These are phyloP conservation scores for Caenorhabditis sulstoni DNA, from an alignment of 2,888 invertebrate genomes.

Conservation along the genomic window DNA sequence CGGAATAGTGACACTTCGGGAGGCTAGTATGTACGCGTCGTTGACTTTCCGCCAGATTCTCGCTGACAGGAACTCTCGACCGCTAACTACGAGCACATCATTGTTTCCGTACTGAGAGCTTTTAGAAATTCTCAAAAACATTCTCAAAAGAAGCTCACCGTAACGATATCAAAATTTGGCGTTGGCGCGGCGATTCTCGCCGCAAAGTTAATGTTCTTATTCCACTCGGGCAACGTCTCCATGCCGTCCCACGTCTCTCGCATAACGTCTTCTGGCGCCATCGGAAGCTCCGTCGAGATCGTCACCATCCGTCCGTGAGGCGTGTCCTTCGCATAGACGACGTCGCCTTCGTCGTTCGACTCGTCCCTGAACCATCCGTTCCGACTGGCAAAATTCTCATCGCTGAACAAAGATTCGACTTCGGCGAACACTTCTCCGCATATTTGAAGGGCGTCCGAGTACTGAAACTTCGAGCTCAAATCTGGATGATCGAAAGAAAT, in stretches of 20 bases:
- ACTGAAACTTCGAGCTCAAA: conserved; percentile 40
- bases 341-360: conserved; percentile 62
- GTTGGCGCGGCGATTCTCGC: conserved; percentile 68
- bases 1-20: conserved; percentile 67
- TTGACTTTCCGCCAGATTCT: conserved; percentile 66
- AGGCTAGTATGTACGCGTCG: conserved; percentile 66
- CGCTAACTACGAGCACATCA: conserved; percentile 71
- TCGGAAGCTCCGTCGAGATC: conserved; percentile 61
- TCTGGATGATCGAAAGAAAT: background rate
- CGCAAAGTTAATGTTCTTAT: conserved; percentile 75
- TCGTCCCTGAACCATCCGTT: conserved; percentile 66
- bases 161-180: conserved; percentile 72
- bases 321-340: conserved; percentile 66
- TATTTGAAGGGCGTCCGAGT: conserved; percentile 55
- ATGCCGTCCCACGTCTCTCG: conserved; percentile 67
- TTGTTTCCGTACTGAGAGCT: conserved; percentile 74
- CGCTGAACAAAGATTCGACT: conserved; percentile 62
- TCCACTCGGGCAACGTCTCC: conserved; percentile 72
- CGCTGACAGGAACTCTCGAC: conserved; percentile 72
- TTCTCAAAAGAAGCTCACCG: conserved; percentile 61
- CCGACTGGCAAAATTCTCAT: conserved; percentile 45
- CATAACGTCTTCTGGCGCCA: conserved; percentile 60
- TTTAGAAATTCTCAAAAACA: too few relatives aligned
- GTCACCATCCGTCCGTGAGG: conserved; percentile 66
- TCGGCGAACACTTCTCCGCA: conserved; percentile 64